Percentiles rank a stretch among this genome's conserved stretches.
Conservation (phyloP, 2,888 invertebrate species). For the Heliconius hortense region DNA sequence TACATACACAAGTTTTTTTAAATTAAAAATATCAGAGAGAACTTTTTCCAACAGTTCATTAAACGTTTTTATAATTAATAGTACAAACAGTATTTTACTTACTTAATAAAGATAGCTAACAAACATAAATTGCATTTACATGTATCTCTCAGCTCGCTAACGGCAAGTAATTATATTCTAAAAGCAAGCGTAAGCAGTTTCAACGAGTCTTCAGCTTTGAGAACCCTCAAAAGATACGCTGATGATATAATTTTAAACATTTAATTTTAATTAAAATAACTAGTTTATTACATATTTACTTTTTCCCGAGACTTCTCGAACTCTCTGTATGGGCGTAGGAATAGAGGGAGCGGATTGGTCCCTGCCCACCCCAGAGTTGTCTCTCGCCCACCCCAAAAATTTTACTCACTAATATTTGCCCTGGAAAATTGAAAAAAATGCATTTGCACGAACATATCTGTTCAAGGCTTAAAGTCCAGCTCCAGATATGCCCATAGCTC, state of each 20-base stretch:
- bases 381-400: too few relatives aligned
- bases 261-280: constrained; percentile 13
- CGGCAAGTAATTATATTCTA: constrained; percentile 27
- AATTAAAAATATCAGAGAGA: neutral
- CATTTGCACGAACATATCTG: too few relatives aligned
- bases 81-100: neutral
- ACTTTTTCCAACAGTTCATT: neutral
- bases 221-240: constrained; percentile 25
- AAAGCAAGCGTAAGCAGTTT: constrained; percentile 24
- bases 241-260: constrained; percentile 18
- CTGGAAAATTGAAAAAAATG: too few relatives aligned
- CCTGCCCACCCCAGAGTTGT: too few relatives aligned
- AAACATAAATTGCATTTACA: constrained; percentile 21
- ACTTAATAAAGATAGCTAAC: constrained; percentile 5
- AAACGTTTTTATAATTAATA: constrained; percentile 5
- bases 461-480: too few relatives aligned
- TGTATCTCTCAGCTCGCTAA: constrained; percentile 21
- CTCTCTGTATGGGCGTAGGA: neutral
- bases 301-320: neutral
- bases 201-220: constrained; percentile 22
- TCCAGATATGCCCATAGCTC: neutral
- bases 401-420: too few relatives aligned
- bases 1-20: neutral
- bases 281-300: neutral
- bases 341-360: too few relatives aligned